Conservation (phyloP, 2,888 invertebrate species). For the Frankliniella intonsa region DNA sequence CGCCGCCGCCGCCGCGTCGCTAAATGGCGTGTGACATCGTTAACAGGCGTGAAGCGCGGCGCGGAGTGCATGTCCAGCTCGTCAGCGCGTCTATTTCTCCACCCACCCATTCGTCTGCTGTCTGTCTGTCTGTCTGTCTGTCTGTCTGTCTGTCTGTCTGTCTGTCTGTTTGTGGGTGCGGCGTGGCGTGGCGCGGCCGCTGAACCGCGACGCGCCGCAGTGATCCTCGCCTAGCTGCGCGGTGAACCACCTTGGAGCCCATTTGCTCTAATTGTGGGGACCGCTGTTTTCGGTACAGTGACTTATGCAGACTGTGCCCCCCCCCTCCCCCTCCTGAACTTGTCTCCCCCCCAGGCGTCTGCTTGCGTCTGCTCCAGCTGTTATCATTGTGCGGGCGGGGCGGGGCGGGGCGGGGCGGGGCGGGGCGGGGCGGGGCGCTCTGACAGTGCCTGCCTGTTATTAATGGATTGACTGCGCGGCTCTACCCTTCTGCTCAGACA, state of each 20-base stretch:
- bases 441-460: not conserved
- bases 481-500: not conserved
- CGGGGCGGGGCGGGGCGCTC: no score
- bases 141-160: not conserved
- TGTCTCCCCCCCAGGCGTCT: not conserved
- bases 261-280: not conserved
- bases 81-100: not conserved
- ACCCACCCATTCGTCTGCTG: not conserved
- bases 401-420: no score
- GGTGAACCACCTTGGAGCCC: not conserved
- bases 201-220: not conserved
- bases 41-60: not conserved
- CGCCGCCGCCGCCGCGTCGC: not conserved
- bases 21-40: conserved; percentile 1
- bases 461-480: conserved; percentile 11
- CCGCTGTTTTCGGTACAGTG: not conserved
- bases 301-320: not conserved
- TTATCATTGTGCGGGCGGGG: not conserved
- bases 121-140: not conserved
- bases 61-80: not conserved
- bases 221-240: no score
- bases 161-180: not conserved
- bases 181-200: not conserved
- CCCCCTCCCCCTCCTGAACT: no score
- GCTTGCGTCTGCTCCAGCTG: conserved; percentile 4